Conservation (phyloP, 1,140 invertebrate species). For the Euwallacea similis region DNA sequence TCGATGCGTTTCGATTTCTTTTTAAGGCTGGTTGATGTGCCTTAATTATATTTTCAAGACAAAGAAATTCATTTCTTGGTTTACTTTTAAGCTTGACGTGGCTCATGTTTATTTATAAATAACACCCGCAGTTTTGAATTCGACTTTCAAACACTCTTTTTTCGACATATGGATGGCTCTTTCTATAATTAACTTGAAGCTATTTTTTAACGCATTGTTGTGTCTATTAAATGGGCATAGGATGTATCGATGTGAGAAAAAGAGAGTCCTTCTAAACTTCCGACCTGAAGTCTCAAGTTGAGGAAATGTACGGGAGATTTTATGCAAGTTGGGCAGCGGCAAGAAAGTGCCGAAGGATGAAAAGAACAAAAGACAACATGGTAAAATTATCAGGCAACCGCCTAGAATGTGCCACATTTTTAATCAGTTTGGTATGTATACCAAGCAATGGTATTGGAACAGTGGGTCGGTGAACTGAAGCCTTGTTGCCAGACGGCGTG, state of each 20-base stretch:
- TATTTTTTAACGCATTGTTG: no score
- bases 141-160: slow-evolving; percentile 14
- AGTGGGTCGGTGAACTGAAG: slow-evolving; percentile 43
- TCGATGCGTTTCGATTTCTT: slow-evolving; percentile 14
- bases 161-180: slow-evolving; percentile 10
- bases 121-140: slow-evolving; percentile 11
- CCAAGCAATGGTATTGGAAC: slow-evolving; percentile 10
- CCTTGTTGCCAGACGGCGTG: slow-evolving; percentile 45
- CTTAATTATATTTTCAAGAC: slow-evolving; percentile 13
- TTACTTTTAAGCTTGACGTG: slow-evolving; percentile 15
- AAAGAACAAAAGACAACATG: background rate
- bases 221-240: no score
- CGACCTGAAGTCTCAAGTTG: no score
- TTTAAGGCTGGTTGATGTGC: slow-evolving; percentile 7
- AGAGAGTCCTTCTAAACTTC: no score
- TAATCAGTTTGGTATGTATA: slow-evolving; percentile 13
- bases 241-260: no score
- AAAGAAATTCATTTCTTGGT: slow-evolving; percentile 13
- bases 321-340: no score
- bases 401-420: slow-evolving; percentile 6
- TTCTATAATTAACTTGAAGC: slow-evolving; percentile 3
- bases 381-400: slow-evolving; percentile 6
- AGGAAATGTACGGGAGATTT: no score
- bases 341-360: no score
- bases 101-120: slow-evolving; percentile 19